Percentiles rank a stretch among this genome's conserved stretches.
These are phyloP conservation scores for Rhea pennata DNA, from an alignment of 2,113 vertebrate species.

Conservation along the genomic window DNA sequence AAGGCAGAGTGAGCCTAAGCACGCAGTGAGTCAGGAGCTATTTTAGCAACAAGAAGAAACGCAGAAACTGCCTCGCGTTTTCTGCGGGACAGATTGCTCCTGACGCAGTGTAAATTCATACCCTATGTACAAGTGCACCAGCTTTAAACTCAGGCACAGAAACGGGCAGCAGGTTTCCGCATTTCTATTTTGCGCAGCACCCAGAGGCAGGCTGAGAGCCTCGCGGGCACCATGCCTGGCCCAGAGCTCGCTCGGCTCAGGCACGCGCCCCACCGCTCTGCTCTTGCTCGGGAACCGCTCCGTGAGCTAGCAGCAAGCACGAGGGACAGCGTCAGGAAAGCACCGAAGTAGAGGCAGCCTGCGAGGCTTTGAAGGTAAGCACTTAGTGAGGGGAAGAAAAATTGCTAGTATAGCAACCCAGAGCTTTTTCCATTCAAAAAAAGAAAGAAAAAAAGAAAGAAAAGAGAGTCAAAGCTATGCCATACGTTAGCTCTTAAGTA, in stretches of 20 bases:
- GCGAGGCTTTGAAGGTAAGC: not conserved
- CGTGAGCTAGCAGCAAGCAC: not conserved
- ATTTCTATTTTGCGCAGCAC: too few relatives aligned
- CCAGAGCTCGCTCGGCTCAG: not conserved
- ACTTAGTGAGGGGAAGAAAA: not conserved
- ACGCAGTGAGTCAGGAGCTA: not conserved
- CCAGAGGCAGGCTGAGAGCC: too few relatives aligned
- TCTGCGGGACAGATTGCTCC: too few relatives aligned
- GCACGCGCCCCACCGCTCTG: not conserved
- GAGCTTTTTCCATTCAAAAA: not conserved
- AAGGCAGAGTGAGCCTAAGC: not conserved
- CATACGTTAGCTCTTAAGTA: constrained; percentile 34
- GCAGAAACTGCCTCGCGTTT: fast-evolving
- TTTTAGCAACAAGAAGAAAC: not conserved
- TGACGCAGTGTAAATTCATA: not conserved
- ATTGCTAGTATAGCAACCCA: not conserved
- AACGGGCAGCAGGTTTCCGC: too few relatives aligned
- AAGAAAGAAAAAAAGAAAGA: not conserved
- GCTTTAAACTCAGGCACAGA: not conserved
- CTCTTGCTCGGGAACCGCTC: not conserved
- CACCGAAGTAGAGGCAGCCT: not conserved
- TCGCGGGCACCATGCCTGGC: too few relatives aligned
- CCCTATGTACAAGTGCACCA: not conserved
- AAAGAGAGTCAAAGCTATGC: not conserved
- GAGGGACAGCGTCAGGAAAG: not conserved